Evolutionary conservation across 2,888 invertebrate genomes (phyloP).

Genomic region (Syrista parreyssii): DNA sequence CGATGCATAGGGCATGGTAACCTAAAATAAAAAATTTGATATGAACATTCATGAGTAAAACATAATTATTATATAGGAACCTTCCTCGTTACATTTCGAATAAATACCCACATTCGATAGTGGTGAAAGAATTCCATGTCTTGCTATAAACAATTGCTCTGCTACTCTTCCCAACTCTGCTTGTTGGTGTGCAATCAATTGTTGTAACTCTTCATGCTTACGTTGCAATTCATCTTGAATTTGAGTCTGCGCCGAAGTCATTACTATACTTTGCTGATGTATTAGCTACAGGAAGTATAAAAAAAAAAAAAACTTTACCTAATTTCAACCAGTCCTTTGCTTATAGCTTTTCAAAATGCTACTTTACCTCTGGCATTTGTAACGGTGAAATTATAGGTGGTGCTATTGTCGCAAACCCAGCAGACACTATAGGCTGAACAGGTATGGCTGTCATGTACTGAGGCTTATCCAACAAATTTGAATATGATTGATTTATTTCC

Average conservation of each 20-base stretch:
- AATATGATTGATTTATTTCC: slow-evolving; percentile 47
- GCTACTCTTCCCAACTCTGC: slow-evolving; percentile 87
- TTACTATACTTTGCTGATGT: slow-evolving; percentile 66
- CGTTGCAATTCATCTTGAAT: slow-evolving; percentile 70
- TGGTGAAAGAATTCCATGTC: slow-evolving; percentile 75
- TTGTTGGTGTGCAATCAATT: slow-evolving; percentile 86
- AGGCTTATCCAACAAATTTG: slow-evolving; percentile 62
- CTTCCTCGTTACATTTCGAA: slow-evolving; percentile 14
- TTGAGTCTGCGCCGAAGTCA: slow-evolving; percentile 71
- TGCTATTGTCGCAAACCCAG: slow-evolving; percentile 65
- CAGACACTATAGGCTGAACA: slow-evolving; percentile 70
- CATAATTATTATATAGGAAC: no score
- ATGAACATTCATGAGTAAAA: no score
- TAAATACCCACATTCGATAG: slow-evolving; percentile 59
- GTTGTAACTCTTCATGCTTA: slow-evolving; percentile 87
- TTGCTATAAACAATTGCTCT: slow-evolving; percentile 86
- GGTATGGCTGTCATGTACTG: slow-evolving; percentile 72
- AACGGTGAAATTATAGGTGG: slow-evolving; percentile 55
- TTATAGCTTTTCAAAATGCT: not conserved
- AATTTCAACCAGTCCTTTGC: not conserved
- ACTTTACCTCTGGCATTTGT: slow-evolving; percentile 50
- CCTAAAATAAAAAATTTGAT: no score
- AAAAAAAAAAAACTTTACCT: not conserved
- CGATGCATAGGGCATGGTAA: no score
- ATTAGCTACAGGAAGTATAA: slow-evolving; percentile 38